Base-by-base conservation (phyloP, 1,140 invertebrate genomes). In the Lethrus apterus region DNA sequence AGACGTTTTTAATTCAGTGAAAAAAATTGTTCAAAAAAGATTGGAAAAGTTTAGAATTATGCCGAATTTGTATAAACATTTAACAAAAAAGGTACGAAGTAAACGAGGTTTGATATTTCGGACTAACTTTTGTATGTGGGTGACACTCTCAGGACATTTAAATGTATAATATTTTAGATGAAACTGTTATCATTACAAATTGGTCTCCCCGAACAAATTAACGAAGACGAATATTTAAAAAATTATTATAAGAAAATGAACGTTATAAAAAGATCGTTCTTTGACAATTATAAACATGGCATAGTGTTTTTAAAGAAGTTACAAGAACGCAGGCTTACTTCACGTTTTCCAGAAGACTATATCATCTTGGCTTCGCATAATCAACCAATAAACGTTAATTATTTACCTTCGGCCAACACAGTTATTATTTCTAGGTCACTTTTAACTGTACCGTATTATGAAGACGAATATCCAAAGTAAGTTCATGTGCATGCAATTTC, bases 201-300 rank as follows among this genome's bases (percentile, higher is more conserved):
- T 17, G 77, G 77, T 0, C 66, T 76, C 30, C 72, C 75, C 7
- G 60, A 69, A 8, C 58, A 58, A 20, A 60, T 74, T 46, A 55
- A 65, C 18, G 61, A 70, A 32, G 47, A 59, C 2, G 48, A 56
- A 3, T 71, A 68, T 34, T 49, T 75, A 0, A 70, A 74, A 34
- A 58, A 66, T 5, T 68, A 70, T 45, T 76, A 75, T 55, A 59
- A 50, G 4, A 53, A 63, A 15, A 56, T 77, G 32, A 66, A 60
- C 11, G 59, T 75, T 13, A 66, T 73, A 41, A 73, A 69, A 45
- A 62, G 67, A 33, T 69, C 75, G 51, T 70, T 75, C 31, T 76
- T 77, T 48, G 57, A 63, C 33, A 74, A 72, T 46, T 56, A 73
- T 3, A 54, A 61, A 31, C 67, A 66, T 53, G 65, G 65, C 2